A percentile compares a stretch with the other conserved stretches of the same genome.
These are phyloP conservation scores for Eurosta solidaginis DNA, from an alignment of 1,140 invertebrate genomes.

Conservation along the genomic window DNA sequence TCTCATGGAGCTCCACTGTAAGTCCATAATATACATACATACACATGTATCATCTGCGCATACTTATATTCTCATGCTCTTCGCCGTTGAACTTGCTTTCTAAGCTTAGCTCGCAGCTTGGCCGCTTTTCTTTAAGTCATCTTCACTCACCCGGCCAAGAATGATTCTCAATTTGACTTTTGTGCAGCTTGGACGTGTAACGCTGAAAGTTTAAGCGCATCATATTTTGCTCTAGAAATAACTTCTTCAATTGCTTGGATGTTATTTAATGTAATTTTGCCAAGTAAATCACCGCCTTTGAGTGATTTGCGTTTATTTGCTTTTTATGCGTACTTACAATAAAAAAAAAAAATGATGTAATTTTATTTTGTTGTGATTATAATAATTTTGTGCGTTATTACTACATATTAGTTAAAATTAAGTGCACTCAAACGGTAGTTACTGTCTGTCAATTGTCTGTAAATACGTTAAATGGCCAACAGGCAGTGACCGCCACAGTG, in stretches of 20 bases:
- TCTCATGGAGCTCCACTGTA: too few relatives aligned
- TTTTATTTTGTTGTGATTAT: background rate
- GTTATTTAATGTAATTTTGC: background rate
- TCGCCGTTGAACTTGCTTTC: background rate
- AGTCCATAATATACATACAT: background rate
- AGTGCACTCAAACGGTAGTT: background rate
- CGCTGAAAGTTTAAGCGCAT: background rate
- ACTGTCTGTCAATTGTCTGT: background rate
- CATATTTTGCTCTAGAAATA: conserved; percentile 6
- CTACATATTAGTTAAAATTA: background rate
- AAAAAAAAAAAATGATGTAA: background rate
- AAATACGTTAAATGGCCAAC: background rate
- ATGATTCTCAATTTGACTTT: conserved; percentile 11
- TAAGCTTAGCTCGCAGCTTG: background rate
- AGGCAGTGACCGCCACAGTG: background rate
- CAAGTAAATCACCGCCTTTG: too few relatives aligned
- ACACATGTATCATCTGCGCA: background rate
- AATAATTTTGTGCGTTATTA: background rate
- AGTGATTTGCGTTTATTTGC: too few relatives aligned
- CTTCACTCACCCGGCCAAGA: background rate
- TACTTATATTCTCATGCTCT: background rate
- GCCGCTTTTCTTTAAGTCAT: too few relatives aligned
- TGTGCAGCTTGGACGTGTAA: background rate
- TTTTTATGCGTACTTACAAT: background rate
- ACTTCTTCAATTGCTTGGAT: background rate